A percentile compares a stretch with the other conserved stretches of the same genome.
Evolutionary conservation across 2,113 vertebrate species (phyloP).

Genomic region (Cygnus atratus): DNA sequence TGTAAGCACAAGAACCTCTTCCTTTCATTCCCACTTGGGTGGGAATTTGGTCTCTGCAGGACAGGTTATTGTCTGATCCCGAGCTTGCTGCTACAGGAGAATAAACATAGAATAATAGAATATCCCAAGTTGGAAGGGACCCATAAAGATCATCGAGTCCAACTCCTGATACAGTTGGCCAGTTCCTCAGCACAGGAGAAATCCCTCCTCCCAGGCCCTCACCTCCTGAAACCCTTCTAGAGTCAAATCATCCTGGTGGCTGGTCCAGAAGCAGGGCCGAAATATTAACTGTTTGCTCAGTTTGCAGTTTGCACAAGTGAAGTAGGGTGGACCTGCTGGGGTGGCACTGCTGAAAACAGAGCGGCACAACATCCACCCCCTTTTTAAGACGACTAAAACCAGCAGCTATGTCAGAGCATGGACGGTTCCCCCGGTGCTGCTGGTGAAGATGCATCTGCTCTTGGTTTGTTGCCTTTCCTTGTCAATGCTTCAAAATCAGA

Average conservation of each 20-base stretch:
- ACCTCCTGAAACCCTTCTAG: neutral
- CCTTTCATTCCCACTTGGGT: neutral
- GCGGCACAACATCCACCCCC: neutral
- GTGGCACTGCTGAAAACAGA: neutral
- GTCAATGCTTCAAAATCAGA: conserved; percentile 26
- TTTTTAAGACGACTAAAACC: conserved; percentile 34
- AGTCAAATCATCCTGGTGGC: neutral
- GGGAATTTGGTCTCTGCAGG: neutral
- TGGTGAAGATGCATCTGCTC: conserved; percentile 9
- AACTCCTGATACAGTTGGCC: neutral
- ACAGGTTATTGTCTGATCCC: neutral
- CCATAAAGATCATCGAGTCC: too few species aligned
- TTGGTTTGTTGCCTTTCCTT: conserved; percentile 26
- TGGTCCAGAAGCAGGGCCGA: neutral
- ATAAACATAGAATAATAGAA: too few species aligned
- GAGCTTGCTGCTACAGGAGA: neutral
- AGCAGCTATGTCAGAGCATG: neutral
- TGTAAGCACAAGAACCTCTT: neutral
- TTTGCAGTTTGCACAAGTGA: neutral
- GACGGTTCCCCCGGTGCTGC: neutral
- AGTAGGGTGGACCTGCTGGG: neutral
- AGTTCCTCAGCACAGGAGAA: neutral
- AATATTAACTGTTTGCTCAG: neutral
- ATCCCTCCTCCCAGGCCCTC: neutral
- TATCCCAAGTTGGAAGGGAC: too few species aligned